Conservation (phyloP, 2,113 vertebrate genomes). For the Alosa alosa region DNA sequence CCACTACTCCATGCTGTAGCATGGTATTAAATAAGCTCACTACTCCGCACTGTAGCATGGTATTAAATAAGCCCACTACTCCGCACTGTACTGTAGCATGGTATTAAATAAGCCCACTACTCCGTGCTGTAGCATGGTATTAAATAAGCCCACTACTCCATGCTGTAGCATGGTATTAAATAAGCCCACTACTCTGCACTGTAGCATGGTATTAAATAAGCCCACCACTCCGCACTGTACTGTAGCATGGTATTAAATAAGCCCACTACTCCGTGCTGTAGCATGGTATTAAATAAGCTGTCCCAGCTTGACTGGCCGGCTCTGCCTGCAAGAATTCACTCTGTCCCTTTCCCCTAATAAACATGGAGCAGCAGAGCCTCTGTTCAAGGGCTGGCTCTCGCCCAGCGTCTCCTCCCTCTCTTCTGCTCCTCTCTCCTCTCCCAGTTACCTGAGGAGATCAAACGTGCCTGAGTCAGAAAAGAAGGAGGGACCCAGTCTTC, state of each 20-base stretch:
- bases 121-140: too few species aligned
- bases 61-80: too few species aligned
- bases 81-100: not conserved
- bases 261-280: not conserved
- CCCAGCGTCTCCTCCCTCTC: constrained; percentile 41
- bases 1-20: too few species aligned
- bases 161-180: too few species aligned
- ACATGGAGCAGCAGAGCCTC: constrained; percentile 18
- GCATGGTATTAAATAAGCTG: not conserved
- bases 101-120: not conserved
- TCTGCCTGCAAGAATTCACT: not conserved
- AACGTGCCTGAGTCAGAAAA: constrained; percentile 9
- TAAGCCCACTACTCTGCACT: too few species aligned
- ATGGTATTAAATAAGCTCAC: too few species aligned
- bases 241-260: not conserved
- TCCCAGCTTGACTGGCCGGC: not conserved
- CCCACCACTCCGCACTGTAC: not conserved
- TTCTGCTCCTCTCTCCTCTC: constrained; percentile 16
- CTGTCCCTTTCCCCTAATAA: not conserved
- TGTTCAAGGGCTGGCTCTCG: constrained; percentile 60
- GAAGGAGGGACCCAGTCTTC: not conserved
- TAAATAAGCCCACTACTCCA: too few species aligned
- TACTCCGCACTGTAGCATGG: too few species aligned
- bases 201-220: too few species aligned
- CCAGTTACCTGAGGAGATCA: constrained; percentile 3